A percentile compares a stretch with the other conserved stretches of the same genome.
These are phyloP conservation scores for Nylanderia fulva DNA, from an alignment of 1,140 invertebrate genomes.

Conservation along the genomic window DNA sequence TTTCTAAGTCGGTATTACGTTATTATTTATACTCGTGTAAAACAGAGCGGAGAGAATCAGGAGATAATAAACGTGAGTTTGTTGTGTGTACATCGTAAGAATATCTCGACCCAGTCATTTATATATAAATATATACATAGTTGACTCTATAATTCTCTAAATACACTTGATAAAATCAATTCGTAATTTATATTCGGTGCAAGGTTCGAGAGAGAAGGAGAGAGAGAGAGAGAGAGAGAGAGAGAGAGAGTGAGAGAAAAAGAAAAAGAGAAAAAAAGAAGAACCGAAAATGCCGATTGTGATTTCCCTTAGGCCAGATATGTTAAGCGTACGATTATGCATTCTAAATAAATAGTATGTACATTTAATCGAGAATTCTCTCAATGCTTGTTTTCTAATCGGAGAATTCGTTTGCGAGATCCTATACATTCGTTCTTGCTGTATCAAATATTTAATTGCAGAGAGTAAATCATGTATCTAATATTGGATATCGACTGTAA, in stretches of 20 bases:
- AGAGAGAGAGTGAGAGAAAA: no score
- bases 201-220: slow-evolving; percentile 73
- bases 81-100: slow-evolving; percentile 82
- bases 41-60: slow-evolving; percentile 70
- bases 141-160: slow-evolving; percentile 78
- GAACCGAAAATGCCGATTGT: slow-evolving; percentile 78
- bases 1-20: slow-evolving; percentile 85
- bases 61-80: slow-evolving; percentile 80
- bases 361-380: slow-evolving; percentile 71
- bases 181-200: slow-evolving; percentile 81
- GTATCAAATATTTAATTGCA: neutral
- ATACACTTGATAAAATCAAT: slow-evolving; percentile 79
- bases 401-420: neutral
- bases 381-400: slow-evolving; percentile 49
- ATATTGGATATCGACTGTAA: neutral
- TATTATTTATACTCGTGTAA: slow-evolving; percentile 85
- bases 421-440: neutral
- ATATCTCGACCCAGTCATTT: slow-evolving; percentile 79
- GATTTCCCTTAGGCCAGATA: slow-evolving; percentile 84
- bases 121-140: slow-evolving; percentile 79
- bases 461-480: neutral
- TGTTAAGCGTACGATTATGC: slow-evolving; percentile 84
- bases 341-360: slow-evolving; percentile 85
- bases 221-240: no score
- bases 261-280: slow-evolving; percentile 64